phyloP scores from a whole-genome alignment of 2,113 vertebrate genomes.

The Myotis yumanensis region DNA sequence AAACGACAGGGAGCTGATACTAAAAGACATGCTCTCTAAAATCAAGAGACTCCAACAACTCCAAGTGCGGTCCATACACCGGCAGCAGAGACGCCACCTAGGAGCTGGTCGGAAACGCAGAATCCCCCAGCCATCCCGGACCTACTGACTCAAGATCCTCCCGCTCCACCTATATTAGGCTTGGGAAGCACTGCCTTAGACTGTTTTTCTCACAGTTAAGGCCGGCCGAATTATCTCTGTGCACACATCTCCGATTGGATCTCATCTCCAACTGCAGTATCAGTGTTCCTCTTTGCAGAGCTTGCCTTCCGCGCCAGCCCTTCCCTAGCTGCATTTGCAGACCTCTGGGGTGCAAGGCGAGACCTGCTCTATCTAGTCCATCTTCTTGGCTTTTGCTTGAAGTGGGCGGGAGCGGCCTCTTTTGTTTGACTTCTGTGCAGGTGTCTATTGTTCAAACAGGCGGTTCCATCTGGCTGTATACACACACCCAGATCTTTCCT shows the following conservation, averaged over 20 bases:
- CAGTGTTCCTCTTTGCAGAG: neutral
- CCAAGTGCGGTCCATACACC: neutral
- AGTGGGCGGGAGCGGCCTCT: constrained; percentile 45
- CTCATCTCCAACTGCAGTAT: neutral
- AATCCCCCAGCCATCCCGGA: neutral
- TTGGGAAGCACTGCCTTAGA: neutral
- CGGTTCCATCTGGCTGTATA: constrained; percentile 27
- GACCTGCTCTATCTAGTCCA: neutral
- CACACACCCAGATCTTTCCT: constrained; percentile 73
- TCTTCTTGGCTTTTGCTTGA: constrained; percentile 28
- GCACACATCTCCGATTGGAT: neutral
- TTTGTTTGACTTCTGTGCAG: constrained; percentile 48
- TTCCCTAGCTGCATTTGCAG: neutral
- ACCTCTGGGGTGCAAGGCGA: neutral
- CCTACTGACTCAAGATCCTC: too few species aligned
- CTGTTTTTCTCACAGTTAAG: neutral
- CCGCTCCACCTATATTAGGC: neutral
- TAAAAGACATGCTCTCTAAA: neutral
- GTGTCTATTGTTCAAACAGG: constrained; percentile 52
- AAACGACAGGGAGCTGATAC: neutral
- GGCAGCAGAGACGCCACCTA: neutral
- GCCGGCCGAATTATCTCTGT: neutral
- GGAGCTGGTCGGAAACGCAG: neutral
- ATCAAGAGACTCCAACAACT: neutral
- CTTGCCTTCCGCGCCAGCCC: neutral